These are phyloP conservation scores for Entosphenus tridentatus DNA, from an alignment of 2,113 vertebrate genomes.

Conservation along the genomic window DNA sequence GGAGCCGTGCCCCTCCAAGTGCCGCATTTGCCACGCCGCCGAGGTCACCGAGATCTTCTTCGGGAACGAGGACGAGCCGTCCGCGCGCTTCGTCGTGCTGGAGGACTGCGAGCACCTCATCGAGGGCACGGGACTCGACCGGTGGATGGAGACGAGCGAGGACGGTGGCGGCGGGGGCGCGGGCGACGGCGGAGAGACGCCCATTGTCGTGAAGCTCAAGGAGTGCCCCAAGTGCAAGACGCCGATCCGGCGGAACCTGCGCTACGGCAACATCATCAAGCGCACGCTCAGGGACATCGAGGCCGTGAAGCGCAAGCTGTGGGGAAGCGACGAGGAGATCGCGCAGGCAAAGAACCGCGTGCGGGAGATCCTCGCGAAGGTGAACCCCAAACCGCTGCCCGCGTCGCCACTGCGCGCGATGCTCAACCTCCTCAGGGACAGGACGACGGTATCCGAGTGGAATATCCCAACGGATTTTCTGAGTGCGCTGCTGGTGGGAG, in stretches of 20 bases:
- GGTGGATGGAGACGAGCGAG: slow-evolving; percentile 31
- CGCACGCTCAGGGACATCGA: slow-evolving; percentile 48
- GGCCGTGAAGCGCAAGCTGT: slow-evolving; percentile 41
- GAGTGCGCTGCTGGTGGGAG: too few relatives aligned
- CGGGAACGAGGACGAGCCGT: slow-evolving; percentile 49
- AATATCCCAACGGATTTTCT: too few relatives aligned
- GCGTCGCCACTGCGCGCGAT: too few relatives aligned
- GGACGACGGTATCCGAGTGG: too few relatives aligned
- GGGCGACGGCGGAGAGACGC: too few relatives aligned
- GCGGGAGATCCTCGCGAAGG: too few relatives aligned
- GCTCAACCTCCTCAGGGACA: too few relatives aligned
- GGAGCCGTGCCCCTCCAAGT: slow-evolving; percentile 56
- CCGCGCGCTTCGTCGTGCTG: slow-evolving; percentile 45
- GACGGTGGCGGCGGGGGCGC: not conserved
- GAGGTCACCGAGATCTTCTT: slow-evolving; percentile 67
- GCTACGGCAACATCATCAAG: slow-evolving; percentile 54
- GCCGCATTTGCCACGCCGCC: slow-evolving; percentile 37
- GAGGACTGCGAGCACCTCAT: slow-evolving; percentile 58
- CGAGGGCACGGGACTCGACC: slow-evolving; percentile 42
- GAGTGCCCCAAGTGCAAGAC: slow-evolving; percentile 52
- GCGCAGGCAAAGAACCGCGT: not conserved
- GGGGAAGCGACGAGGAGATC: slow-evolving; percentile 23
- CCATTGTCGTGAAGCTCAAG: slow-evolving; percentile 37
- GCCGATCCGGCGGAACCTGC: slow-evolving; percentile 53
- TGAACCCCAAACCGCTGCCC: too few relatives aligned